Evolutionary conservation across 2,113 vertebrate species (phyloP).

Genomic region (Hiodon tergisus): DNA sequence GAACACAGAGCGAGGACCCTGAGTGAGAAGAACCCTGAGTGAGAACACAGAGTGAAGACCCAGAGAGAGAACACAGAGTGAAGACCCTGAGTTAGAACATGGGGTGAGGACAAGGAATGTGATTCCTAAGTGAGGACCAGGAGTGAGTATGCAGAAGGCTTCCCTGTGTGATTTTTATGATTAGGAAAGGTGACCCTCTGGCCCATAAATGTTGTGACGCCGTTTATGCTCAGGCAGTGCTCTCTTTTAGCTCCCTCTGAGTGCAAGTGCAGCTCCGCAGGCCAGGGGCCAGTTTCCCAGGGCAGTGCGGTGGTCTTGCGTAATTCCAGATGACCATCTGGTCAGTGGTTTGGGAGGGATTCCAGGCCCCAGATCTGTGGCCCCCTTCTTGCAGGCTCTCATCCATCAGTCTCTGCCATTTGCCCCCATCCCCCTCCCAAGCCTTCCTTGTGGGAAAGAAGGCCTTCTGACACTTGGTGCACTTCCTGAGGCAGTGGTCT

Average conservation of each 20-base stretch:
- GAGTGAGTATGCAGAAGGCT: neutral
- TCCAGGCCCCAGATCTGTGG: conserved; percentile 19
- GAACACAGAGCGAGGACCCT: too few species aligned
- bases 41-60: too few species aligned
- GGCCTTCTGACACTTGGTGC: conserved; percentile 1
- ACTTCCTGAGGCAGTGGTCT: conserved; percentile 13
- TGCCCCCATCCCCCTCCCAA: conserved; percentile 1
- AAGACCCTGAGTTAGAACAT: too few species aligned
- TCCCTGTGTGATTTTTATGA: neutral
- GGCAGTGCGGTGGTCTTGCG: conserved; percentile 34
- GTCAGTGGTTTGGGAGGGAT: conserved; percentile 38
- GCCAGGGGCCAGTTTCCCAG: conserved; percentile 40
- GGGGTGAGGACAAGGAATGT: too few species aligned
- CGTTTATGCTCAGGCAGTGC: neutral
- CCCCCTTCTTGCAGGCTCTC: conserved; percentile 16
- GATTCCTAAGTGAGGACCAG: too few species aligned
- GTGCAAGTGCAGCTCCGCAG: conserved; percentile 25
- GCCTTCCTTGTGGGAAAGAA: neutral
- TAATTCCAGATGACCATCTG: conserved; percentile 44
- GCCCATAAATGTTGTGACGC: neutral
- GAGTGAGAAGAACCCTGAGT: too few species aligned
- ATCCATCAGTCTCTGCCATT: conserved; percentile 26
- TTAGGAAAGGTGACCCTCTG: neutral
- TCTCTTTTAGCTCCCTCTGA: conserved; percentile 20
- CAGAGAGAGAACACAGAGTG: too few species aligned